A percentile compares a stretch with the other conserved stretches of the same genome.
These are phyloP conservation scores for Macrochelys suwanniensis DNA, from an alignment of 2,797 vertebrate species.

Conservation along the genomic window DNA sequence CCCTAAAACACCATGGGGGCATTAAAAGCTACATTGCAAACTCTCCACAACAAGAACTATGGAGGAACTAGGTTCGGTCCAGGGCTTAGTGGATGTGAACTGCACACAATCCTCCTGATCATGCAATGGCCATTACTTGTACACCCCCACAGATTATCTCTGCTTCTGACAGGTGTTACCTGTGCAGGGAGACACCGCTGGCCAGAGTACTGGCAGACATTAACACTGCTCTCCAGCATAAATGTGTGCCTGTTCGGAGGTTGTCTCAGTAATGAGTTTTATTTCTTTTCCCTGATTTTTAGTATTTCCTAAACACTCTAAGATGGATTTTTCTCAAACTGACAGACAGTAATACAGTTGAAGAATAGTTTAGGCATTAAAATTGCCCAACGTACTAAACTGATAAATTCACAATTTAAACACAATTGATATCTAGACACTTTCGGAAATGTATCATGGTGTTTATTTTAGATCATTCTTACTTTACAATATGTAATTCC, in stretches of 20 bases:
- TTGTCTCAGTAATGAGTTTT: background rate
- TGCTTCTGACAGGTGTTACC: background rate
- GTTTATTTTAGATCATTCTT: background rate
- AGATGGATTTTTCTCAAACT: background rate
- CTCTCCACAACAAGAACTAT: background rate
- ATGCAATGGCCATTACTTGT: background rate
- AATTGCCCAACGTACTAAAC: background rate
- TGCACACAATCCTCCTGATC: background rate
- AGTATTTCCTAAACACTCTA: background rate
- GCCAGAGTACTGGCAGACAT: background rate
- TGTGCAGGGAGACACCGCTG: background rate
- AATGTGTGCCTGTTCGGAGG: background rate
- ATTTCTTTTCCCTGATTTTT: background rate
- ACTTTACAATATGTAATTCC: background rate
- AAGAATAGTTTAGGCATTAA: background rate
- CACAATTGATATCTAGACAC: background rate
- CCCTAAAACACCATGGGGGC: background rate
- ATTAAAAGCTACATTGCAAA: background rate
- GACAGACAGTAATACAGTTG: background rate
- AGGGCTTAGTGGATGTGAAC: background rate
- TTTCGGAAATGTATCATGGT: background rate
- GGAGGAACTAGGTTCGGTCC: background rate
- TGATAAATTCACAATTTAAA: background rate
- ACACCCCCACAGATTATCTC: background rate
- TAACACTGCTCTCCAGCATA: background rate